phyloP scores from a whole-genome alignment of 2,113 vertebrate genomes.

The Upupa epops region DNA sequence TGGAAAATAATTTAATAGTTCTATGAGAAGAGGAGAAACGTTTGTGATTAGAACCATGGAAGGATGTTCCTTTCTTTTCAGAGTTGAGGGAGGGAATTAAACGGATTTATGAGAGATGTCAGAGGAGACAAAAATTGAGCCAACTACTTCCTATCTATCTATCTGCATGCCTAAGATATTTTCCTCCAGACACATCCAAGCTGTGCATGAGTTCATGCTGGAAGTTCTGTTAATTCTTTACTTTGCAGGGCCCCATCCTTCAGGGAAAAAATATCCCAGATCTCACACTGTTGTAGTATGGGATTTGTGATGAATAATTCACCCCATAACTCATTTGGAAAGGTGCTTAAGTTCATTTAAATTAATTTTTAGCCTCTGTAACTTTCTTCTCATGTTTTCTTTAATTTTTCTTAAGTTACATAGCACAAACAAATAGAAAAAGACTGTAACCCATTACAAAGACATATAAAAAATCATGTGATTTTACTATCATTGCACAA shows the following conservation, averaged over 20 bases:
- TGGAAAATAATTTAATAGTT: slow-evolving; percentile 6
- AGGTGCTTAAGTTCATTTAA: neutral
- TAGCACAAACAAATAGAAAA: neutral
- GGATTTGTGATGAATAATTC: neutral
- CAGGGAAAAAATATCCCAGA: neutral
- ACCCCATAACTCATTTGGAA: neutral
- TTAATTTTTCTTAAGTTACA: neutral
- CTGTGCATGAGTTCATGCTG: neutral
- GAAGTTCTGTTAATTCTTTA: neutral
- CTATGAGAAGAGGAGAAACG: neutral
- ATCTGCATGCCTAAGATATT: neutral
- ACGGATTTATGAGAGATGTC: neutral
- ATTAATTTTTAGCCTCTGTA: neutral
- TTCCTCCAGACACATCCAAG: neutral
- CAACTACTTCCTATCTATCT: neutral
- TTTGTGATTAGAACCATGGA: neutral
- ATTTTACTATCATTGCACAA: neutral
- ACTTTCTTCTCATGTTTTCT: neutral
- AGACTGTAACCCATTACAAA: too few species aligned
- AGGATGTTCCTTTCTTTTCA: neutral
- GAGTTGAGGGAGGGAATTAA: neutral
- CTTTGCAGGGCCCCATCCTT: neutral
- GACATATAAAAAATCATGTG: fast-evolving
- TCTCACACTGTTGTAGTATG: neutral
- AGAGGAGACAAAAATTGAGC: neutral